These are phyloP conservation scores for Acronicta aceris DNA, from an alignment of 2,888 invertebrate species.

Conservation along the genomic window DNA sequence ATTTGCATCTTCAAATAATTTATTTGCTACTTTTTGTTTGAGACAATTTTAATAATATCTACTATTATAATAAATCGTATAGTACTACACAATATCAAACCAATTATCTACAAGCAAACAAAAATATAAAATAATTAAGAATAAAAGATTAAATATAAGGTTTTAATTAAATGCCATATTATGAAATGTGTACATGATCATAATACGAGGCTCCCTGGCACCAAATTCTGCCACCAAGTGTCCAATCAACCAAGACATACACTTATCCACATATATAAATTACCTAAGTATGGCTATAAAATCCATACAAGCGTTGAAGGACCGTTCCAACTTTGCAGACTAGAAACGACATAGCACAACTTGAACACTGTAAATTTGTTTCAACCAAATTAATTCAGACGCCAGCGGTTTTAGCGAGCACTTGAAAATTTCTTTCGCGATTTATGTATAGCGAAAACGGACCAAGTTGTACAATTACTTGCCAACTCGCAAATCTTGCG, in stretches of 20 bases:
- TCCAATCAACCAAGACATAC: neutral
- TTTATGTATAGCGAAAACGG: constrained; percentile 66
- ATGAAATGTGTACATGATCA: too few relatives aligned
- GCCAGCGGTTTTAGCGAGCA: constrained; percentile 63
- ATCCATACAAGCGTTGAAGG: constrained; percentile 23
- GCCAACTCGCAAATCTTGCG: constrained; percentile 54
- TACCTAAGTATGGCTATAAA: too few relatives aligned
- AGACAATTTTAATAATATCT: too few relatives aligned
- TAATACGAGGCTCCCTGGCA: neutral
- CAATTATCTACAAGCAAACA: too few relatives aligned
- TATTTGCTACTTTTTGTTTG: too few relatives aligned
- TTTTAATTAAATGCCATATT: too few relatives aligned
- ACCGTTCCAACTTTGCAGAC: constrained; percentile 50
- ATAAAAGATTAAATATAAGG: too few relatives aligned
- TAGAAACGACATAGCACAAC: constrained; percentile 61
- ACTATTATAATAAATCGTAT: too few relatives aligned
- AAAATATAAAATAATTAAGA: too few relatives aligned
- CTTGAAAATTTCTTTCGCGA: constrained; percentile 71
- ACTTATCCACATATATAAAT: too few relatives aligned
- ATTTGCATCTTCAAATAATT: too few relatives aligned
- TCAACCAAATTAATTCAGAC: constrained; percentile 79
- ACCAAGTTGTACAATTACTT: constrained; percentile 66
- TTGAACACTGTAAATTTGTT: constrained; percentile 77
- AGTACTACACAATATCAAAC: too few relatives aligned
- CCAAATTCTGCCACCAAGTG: neutral